Percentiles rank a stretch among this genome's conserved stretches.
These are phyloP conservation scores for Stenichneumon culpator DNA, from an alignment of 2,888 invertebrate genomes.

Conservation along the genomic window DNA sequence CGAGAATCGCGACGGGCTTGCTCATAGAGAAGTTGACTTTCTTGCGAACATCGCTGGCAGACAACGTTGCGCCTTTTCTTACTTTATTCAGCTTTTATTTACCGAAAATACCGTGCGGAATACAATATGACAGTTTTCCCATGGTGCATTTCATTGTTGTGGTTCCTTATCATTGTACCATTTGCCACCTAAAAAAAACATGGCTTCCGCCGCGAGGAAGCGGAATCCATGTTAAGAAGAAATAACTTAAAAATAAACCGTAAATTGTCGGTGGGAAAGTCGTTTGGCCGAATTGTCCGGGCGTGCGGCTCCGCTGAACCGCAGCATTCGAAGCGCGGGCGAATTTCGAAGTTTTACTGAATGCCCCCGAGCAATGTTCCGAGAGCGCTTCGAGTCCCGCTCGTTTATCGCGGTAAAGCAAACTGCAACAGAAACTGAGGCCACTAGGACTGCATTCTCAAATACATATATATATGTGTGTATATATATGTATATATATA, in stretches of 20 bases:
- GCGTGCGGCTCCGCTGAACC: slow-evolving; percentile 36
- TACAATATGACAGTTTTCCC: neutral
- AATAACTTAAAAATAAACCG: neutral
- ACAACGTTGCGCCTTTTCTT: slow-evolving; percentile 26
- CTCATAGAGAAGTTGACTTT: slow-evolving; percentile 25
- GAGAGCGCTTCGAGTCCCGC: slow-evolving; percentile 32
- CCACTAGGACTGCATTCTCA: slow-evolving; percentile 41
- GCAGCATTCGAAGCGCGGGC: slow-evolving; percentile 8
- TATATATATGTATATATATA: slow-evolving; percentile 4
- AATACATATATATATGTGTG: neutral
- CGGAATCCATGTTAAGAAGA: neutral
- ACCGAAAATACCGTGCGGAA: neutral
- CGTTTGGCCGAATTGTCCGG: slow-evolving; percentile 27
- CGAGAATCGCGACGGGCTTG: neutral
- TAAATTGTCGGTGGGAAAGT: slow-evolving; percentile 27
- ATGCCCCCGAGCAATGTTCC: slow-evolving; percentile 27
- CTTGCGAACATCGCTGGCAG: slow-evolving; percentile 12
- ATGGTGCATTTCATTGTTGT: neutral
- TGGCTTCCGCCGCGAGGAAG: neutral
- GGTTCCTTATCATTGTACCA: neutral
- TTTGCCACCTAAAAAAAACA: neutral
- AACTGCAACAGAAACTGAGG: slow-evolving; percentile 41
- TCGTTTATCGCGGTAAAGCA: slow-evolving; percentile 46
- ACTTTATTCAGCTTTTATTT: slow-evolving; percentile 28
- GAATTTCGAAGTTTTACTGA: slow-evolving; percentile 35